Evolutionary conservation across 2,797 vertebrate genomes (phyloP).

Genomic region (Streptopelia turtur): DNA sequence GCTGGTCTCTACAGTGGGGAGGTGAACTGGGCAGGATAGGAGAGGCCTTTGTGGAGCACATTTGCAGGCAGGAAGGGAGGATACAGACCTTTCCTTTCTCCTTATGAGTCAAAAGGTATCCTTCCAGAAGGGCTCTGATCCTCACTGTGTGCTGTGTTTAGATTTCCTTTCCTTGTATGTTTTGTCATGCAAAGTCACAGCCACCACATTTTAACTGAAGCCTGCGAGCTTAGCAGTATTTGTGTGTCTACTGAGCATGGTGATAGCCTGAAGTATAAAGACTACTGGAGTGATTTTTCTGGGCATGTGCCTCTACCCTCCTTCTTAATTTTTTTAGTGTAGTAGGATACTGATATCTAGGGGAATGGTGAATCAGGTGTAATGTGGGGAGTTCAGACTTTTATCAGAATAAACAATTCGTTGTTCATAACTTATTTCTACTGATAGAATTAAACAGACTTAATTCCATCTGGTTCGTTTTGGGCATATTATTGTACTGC

Average conservation of each 20-base stretch:
- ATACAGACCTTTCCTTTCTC: slow-evolving; percentile 40
- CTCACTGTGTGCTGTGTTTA: not conserved
- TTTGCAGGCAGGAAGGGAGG: not conserved
- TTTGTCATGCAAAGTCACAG: not conserved
- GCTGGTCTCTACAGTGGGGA: not conserved
- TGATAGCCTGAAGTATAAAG: not conserved
- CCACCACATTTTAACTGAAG: not conserved
- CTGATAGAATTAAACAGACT: not conserved
- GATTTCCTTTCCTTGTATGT: not conserved
- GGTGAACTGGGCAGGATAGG: not conserved
- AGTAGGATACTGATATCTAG: not conserved
- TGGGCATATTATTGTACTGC: not conserved
- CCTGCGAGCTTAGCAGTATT: not conserved
- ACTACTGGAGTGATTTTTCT: not conserved
- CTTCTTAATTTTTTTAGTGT: not conserved
- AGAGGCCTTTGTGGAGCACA: not conserved
- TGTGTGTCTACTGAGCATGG: not conserved
- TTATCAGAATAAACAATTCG: not conserved
- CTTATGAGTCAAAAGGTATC: slow-evolving; percentile 1
- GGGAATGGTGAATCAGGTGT: not conserved
- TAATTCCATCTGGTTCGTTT: not conserved
- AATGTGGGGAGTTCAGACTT: not conserved
- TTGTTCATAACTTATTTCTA: not conserved
- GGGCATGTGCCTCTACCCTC: not conserved
- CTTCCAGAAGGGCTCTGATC: not conserved